Evolutionary conservation across 1,140 invertebrate genomes (phyloP), one percentile per base, ranked within the genome.

Genomic region (Drosophila kohkoa): DNA sequence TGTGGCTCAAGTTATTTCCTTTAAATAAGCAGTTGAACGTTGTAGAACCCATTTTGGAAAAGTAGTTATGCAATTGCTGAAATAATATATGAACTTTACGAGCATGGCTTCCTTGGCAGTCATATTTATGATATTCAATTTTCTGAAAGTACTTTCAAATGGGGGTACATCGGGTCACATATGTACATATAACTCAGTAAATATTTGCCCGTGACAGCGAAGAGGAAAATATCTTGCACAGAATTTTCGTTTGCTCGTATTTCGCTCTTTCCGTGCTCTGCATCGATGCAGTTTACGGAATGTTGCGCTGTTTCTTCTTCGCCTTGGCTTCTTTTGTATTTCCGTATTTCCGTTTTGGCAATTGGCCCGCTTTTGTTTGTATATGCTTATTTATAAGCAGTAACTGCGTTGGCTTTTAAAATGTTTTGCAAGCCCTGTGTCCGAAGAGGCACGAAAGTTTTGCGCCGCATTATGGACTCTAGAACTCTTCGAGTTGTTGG

Each of bases 401-500:
- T 67, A 46, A 10, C 64, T 13, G 38, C 13, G 5, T n/a, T 57
- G n/a, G 54, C 35, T 15, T 41, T 57, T 59, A 43, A 43, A 64
- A 41, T 25, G 4, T n/a, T 63, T 13, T 28, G 35, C 15, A n/a
- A 52, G 16, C 45, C 54, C 35, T 41, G 46, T 43, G 60, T 54
- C 15, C 59, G 8, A 38, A 2, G 35, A 38, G 38, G 62, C 15
- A 32, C 25, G 35, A 20, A 73, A 67, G 13, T 59, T 59, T 58
- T 51, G 64, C 38, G 54, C 70, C 41, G 28, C 63, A 73, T 58
- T 49, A 41, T 49, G 43, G 35, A 58, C 10, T 10, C 20, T 30
- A 49, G 25, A 30, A 30, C 45, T 32, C 28, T 57, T 67, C 20
- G 58, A 80, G 81, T 81, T 86, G 81, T 81, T 86, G 75, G 79